Percentiles rank a stretch among this genome's conserved stretches.
Conservation (phyloP, 2,113 vertebrate genomes). For the Sapayoa aenigma region DNA sequence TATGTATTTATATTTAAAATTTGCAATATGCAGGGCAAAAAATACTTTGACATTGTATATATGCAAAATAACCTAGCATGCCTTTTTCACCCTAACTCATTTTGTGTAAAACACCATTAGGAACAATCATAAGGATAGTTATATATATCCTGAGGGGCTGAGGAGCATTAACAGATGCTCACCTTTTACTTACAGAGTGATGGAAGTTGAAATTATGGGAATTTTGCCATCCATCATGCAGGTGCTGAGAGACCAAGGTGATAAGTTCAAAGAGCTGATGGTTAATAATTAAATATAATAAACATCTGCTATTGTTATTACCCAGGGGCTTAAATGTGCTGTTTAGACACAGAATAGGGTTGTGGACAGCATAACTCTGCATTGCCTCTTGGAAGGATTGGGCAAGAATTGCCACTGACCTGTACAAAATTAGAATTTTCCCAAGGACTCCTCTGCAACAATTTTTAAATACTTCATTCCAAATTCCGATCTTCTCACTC, state of each 20-base stretch:
- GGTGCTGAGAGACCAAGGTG: constrained; percentile 47
- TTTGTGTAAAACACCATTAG: constrained; percentile 47
- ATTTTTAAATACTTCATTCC: neutral
- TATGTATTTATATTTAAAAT: constrained; percentile 19
- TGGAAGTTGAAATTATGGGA: constrained; percentile 45
- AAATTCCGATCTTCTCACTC: neutral
- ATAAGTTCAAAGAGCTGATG: constrained; percentile 62
- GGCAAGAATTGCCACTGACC: neutral
- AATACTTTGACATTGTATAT: constrained; percentile 26
- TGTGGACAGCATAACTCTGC: neutral
- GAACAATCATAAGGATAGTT: neutral
- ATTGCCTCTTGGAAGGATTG: neutral
- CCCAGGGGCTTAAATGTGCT: constrained; percentile 14
- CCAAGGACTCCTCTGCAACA: neutral
- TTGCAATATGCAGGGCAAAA: neutral
- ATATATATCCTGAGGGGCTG: constrained; percentile 18
- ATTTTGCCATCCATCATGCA: constrained; percentile 34
- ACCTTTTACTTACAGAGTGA: constrained; percentile 55
- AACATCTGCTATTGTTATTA: constrained; percentile 53
- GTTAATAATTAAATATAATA: constrained; percentile 64
- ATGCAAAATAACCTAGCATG: constrained; percentile 1
- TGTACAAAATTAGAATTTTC: neutral
- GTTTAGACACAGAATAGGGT: neutral
- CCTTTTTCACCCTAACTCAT: constrained; percentile 19
- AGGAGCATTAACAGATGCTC: constrained; percentile 35